Evolutionary conservation across 2,888 invertebrate genomes (phyloP).

Genomic region (Cryptophagus acutangulus): DNA sequence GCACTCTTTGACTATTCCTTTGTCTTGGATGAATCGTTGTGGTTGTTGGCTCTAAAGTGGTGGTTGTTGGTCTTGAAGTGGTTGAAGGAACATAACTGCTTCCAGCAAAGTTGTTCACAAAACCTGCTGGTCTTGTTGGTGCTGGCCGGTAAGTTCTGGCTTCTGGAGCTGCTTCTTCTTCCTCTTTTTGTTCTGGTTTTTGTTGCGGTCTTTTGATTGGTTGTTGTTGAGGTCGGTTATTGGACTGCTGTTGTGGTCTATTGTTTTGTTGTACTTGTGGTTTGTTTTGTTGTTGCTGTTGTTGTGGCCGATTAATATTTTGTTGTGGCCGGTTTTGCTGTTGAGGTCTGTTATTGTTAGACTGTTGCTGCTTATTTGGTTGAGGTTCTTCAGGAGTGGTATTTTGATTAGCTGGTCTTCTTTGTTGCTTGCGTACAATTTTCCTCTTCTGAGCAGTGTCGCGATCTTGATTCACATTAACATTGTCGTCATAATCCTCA

Average conservation of each 20-base stretch:
- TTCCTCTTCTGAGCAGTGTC: slow-evolving; percentile 47
- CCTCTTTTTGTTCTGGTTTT: slow-evolving; percentile 23
- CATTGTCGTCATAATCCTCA: slow-evolving; percentile 52
- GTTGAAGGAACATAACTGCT: slow-evolving; percentile 50
- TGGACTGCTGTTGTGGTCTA: slow-evolving; percentile 11
- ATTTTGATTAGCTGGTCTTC: slow-evolving; percentile 39
- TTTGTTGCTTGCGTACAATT: slow-evolving; percentile 44
- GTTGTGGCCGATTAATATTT: slow-evolving; percentile 33
- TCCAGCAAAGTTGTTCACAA: slow-evolving; percentile 49
- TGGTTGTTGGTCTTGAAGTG: slow-evolving; percentile 46
- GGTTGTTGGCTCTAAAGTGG: slow-evolving; percentile 15
- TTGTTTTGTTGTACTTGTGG: slow-evolving; percentile 22
- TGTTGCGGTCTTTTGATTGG: too few species aligned
- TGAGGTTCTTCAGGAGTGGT: slow-evolving; percentile 9
- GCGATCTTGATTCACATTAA: slow-evolving; percentile 46
- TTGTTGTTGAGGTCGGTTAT: slow-evolving; percentile 11
- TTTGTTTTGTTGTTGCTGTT: slow-evolving; percentile 27
- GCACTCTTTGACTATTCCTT: slow-evolving; percentile 27
- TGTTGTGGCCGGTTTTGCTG: slow-evolving; percentile 29
- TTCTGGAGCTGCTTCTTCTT: too few species aligned
- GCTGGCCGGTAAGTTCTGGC: slow-evolving; percentile 39
- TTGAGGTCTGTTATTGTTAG: slow-evolving; percentile 30
- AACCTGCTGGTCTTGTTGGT: slow-evolving; percentile 39
- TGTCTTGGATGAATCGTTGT: too few species aligned
- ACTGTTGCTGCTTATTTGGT: slow-evolving; percentile 5